These are phyloP conservation scores for Falco columbarius DNA, from an alignment of 2,797 vertebrate genomes.

Conservation along the genomic window DNA sequence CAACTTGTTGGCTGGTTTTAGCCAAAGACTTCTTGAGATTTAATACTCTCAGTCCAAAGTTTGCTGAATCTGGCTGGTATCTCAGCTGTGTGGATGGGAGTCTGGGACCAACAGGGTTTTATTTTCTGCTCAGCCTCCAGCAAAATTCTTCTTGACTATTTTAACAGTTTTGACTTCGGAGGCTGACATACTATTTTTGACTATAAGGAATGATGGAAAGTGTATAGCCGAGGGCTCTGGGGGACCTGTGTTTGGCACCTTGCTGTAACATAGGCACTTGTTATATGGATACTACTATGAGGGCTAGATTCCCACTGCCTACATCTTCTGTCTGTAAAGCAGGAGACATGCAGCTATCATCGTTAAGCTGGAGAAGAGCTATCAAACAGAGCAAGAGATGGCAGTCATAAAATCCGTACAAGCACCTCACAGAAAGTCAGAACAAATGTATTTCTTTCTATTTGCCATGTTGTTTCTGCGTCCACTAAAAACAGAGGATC, in stretches of 20 bases:
- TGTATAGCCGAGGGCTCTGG: background rate
- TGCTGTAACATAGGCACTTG: background rate
- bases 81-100: no score
- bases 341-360: background rate
- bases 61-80: background rate
- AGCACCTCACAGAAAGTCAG: background rate
- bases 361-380: background rate
- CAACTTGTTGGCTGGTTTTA: fast-evolving
- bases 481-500: background rate
- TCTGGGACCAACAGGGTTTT: no score
- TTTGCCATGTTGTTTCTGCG: background rate
- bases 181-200: background rate
- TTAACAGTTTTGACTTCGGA: background rate
- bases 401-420: background rate
- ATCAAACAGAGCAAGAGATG: background rate
- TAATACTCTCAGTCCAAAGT: background rate
- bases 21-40: background rate
- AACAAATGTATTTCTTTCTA: background rate
- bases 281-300: background rate
- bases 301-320: background rate
- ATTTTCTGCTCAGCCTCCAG: no score
- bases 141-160: no score
- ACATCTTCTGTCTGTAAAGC: background rate
- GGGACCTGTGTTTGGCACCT: background rate
- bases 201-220: background rate